Conservation (phyloP, 2,888 invertebrate genomes). For the Himalopsyche japonica region DNA sequence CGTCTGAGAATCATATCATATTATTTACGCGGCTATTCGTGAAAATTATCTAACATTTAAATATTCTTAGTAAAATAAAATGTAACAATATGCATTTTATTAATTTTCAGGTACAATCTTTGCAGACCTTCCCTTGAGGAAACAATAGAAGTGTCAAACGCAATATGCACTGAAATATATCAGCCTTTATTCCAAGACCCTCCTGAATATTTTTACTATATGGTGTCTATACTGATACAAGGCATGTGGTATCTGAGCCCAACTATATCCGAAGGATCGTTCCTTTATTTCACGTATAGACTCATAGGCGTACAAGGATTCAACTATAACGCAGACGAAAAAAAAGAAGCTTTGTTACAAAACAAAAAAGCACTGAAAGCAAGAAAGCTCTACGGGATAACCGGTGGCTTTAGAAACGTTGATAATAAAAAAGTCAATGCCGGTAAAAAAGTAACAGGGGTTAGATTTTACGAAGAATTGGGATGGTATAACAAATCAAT, state of each 20-base stretch:
- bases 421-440: not conserved
- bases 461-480: conserved; percentile 50
- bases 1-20: too few relatives aligned
- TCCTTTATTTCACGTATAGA: conserved; percentile 61
- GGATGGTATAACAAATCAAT: conserved; percentile 53
- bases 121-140: conserved; percentile 67
- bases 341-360: not conserved
- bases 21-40: too few relatives aligned
- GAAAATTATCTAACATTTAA: too few relatives aligned
- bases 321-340: not conserved
- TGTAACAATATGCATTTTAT: not conserved
- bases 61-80: too few relatives aligned
- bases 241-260: conserved; percentile 74
- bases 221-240: conserved; percentile 66
- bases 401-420: not conserved
- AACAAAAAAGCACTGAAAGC: not conserved
- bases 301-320: conserved; percentile 62
- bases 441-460: conserved; percentile 44
- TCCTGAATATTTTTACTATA: conserved; percentile 65
- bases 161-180: conserved; percentile 64
- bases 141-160: conserved; percentile 64
- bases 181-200: conserved; percentile 64
- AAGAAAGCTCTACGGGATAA: not conserved
- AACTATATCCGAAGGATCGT: conserved; percentile 60
- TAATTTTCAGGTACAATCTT: conserved; percentile 66